Conservation (phyloP, 2,113 vertebrate genomes). For the Myotis brandtii region DNA sequence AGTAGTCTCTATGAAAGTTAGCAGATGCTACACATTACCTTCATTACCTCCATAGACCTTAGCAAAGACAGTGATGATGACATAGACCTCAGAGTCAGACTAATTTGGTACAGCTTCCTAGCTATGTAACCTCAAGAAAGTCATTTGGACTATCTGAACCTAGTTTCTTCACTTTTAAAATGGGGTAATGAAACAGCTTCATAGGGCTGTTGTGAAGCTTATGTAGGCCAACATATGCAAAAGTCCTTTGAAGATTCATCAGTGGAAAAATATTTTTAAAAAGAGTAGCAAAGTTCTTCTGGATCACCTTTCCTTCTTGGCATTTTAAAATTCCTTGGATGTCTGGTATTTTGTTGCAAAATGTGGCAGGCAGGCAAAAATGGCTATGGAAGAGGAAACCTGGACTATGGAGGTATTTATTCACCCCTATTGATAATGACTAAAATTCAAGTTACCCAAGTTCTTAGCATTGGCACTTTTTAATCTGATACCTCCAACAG, state of each 20-base stretch:
- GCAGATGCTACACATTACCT: not conserved
- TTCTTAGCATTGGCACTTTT: not conserved
- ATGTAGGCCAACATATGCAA: not conserved
- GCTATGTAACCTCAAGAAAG: not conserved
- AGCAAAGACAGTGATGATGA: not conserved
- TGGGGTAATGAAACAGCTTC: not conserved
- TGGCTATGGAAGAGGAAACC: not conserved
- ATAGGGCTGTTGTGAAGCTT: not conserved
- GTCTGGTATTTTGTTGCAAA: not conserved
- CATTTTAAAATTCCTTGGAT: not conserved
- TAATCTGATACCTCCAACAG: not conserved
- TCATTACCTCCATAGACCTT: not conserved
- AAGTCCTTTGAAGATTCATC: not conserved
- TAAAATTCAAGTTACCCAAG: not conserved
- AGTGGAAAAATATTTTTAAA: not conserved
- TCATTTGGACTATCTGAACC: not conserved
- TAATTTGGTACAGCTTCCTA: not conserved
- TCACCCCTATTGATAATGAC: not conserved
- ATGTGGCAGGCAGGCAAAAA: not conserved
- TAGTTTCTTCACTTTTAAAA: conserved; percentile 21
- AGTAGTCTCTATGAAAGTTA: not conserved
- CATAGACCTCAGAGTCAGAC: not conserved
- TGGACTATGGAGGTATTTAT: not conserved
- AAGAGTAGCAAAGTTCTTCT: not conserved
- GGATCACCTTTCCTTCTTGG: not conserved